Conservation (phyloP, 2,888 invertebrate genomes). For the Hyppa rectilinea region DNA sequence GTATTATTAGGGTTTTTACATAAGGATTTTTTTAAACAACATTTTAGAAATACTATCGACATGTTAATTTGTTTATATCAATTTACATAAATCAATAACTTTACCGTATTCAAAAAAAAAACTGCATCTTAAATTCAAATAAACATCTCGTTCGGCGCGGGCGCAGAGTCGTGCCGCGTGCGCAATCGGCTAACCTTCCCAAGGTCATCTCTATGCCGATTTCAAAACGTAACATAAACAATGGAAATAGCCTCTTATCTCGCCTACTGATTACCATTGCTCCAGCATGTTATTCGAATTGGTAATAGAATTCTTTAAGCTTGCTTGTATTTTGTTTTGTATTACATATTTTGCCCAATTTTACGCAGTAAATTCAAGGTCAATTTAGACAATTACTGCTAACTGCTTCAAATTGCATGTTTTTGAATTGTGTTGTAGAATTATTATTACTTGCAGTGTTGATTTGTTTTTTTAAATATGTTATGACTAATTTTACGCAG, state of each 20-base stretch:
- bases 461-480: constrained; percentile 1
- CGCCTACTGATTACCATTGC: constrained; percentile 26
- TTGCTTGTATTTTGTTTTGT: background rate
- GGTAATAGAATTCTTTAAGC: constrained; percentile 18
- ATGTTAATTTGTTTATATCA: no score
- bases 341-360: background rate
- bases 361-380: background rate
- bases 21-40: no score
- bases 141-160: background rate
- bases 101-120: background rate
- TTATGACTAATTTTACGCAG: background rate
- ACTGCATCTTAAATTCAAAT: constrained; percentile 9
- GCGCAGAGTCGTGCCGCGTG: background rate
- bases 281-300: constrained; percentile 14
- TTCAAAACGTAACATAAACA: constrained; percentile 42
- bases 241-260: constrained; percentile 30
- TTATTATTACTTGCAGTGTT: no score
- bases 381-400: no score
- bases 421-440: no score
- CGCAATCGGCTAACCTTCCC: constrained; percentile 21
- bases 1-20: no score
- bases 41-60: no score
- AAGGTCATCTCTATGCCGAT: constrained; percentile 43
- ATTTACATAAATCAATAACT: no score
- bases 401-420: no score